Evolutionary conservation across 2,113 vertebrate species (phyloP).

Genomic region (Rhegmatorhina hoffmannsi): DNA sequence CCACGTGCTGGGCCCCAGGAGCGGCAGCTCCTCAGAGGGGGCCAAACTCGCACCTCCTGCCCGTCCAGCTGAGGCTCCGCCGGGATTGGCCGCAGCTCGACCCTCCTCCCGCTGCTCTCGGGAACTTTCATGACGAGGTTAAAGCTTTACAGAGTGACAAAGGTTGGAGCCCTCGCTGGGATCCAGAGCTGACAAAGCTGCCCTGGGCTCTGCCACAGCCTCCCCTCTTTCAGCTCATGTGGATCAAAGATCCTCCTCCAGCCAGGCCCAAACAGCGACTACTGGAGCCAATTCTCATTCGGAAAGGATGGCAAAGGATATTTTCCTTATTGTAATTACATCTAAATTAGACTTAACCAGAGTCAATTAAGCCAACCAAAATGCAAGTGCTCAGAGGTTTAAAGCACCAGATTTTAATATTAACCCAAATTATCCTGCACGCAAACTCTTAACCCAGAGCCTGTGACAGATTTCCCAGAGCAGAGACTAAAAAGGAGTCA

Average conservation of each 20-base stretch:
- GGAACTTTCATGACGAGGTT: slow-evolving; percentile 46
- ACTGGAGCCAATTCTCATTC: rapidly evolving
- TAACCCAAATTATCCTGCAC: not conserved
- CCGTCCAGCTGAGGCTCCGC: not conserved
- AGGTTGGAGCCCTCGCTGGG: slow-evolving; percentile 38
- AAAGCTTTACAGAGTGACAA: slow-evolving; percentile 66
- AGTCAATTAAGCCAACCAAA: not conserved
- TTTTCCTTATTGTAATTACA: not conserved
- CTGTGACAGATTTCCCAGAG: not conserved
- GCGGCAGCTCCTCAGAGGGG: not conserved
- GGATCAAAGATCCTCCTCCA: not conserved
- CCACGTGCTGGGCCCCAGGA: not conserved
- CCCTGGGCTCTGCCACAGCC: not conserved
- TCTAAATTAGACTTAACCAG: not conserved
- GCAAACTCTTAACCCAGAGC: not conserved
- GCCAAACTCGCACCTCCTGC: not conserved
- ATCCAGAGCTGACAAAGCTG: slow-evolving; percentile 40
- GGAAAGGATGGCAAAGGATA: not conserved
- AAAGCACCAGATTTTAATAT: not conserved
- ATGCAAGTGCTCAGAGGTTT: not conserved
- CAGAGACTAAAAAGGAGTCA: not conserved
- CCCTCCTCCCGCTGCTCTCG: slow-evolving; percentile 46
- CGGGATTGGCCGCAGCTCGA: slow-evolving; percentile 18
- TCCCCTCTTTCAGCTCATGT: not conserved
- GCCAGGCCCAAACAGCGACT: not conserved